Base-by-base conservation (phyloP, 2,797 vertebrate species). In the Thalassophryne amazonica region DNA sequence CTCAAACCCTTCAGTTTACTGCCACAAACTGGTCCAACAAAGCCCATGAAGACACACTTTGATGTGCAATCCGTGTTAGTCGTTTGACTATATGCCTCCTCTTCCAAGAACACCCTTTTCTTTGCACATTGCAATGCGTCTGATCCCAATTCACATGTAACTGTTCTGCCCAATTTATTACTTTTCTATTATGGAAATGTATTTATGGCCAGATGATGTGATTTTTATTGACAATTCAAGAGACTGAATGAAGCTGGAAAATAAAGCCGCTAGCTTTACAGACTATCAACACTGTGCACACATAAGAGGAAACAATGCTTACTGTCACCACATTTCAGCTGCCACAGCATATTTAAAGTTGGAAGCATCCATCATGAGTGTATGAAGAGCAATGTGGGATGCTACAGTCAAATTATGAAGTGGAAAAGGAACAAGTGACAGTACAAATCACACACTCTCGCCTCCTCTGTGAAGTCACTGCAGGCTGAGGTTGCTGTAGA, bases 321-420 rank as follows among this genome's bases (percentile, higher is more conserved):
- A 24, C 1, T 55, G 38, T 24, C 23, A 11, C n/a, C 6, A 7
- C 18, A 7, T 16, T 23, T 29, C 24, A 38, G 31, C 28, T 20
- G 49, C 22, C 19, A 14, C 7, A 51, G 11, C 37, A 22, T 42
- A 15, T 38, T 42, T 48, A 24, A 50, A 50, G 42, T 1, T 2
- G 10, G 21, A 17, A 36, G 23, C 39, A 65, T 65, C 27, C 9
- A 53, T 66, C 50, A 56, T 11, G 39, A 22, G 29, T 46, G 60
- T 52, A 50, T 39, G 28, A 19, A 42, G 51, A 45, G 32, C 24
- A 45, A 7, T n/a, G 16, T 48, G 50, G 11, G 29, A 63, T 23
- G 55, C n/a, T 34, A 53, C 46, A 34, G 38, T 55, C 18, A 59
- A 52, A 69, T 74, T 39, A 70, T 52, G 56, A 71, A 69, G 62